A percentile compares a stretch with the other conserved stretches of the same genome.
Evolutionary conservation across 2,113 vertebrate species (phyloP).

Genomic region (Scatophagus argus): DNA sequence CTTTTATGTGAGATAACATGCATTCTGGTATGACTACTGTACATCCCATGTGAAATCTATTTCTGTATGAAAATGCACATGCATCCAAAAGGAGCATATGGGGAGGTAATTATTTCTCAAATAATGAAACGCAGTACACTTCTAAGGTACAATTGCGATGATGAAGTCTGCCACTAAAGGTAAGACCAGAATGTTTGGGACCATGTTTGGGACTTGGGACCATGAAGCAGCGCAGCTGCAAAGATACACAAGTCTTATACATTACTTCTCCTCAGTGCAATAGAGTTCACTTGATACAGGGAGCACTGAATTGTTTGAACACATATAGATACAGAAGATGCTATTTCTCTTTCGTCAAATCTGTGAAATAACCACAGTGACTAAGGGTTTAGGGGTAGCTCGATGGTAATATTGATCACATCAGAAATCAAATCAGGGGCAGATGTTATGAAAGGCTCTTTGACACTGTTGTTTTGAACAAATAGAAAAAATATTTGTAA

Average conservation of each 20-base stretch:
- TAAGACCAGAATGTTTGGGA: conserved; percentile 10
- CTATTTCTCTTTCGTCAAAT: background rate
- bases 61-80: conserved; percentile 13
- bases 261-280: background rate
- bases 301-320: background rate
- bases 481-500: background rate
- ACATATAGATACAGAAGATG: background rate
- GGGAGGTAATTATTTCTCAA: conserved; percentile 8
- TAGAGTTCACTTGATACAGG: background rate
- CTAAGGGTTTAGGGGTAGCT: background rate
- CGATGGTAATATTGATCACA: background rate
- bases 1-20: conserved; percentile 7
- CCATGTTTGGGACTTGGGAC: conserved; percentile 13
- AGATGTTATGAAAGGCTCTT: background rate
- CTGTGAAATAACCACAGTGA: too few species aligned
- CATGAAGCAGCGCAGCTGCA: background rate
- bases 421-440: background rate
- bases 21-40: background rate
- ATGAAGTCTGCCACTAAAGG: background rate
- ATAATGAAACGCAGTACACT: conserved; percentile 13
- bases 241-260: background rate
- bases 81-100: conserved; percentile 1
- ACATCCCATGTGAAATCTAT: conserved; percentile 25
- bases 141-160: conserved; percentile 5
- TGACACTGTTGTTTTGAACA: background rate